A percentile compares a stretch with the other conserved stretches of the same genome.
These are phyloP conservation scores for Rhopalosiphum nymphaeae DNA, from an alignment of 2,888 invertebrate species.

Conservation along the genomic window DNA sequence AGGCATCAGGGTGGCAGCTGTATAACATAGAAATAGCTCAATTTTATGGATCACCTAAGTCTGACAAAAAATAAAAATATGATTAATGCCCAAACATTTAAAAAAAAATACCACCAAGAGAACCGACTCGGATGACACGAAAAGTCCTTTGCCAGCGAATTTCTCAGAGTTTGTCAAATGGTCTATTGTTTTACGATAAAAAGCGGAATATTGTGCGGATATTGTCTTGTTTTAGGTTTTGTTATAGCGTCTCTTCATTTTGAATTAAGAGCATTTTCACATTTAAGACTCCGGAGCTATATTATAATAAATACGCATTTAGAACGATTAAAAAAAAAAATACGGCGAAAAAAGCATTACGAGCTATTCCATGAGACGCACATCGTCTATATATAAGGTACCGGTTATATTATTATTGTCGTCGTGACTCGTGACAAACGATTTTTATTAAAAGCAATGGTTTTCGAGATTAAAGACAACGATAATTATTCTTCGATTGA, in stretches of 20 bases:
- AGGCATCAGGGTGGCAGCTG: background rate
- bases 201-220: background rate
- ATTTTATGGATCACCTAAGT: background rate
- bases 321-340: slow-evolving; percentile 16
- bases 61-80: background rate
- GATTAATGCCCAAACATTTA: background rate
- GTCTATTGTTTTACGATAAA: background rate
- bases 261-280: slow-evolving; percentile 8
- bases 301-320: background rate
- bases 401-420: background rate
- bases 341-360: background rate
- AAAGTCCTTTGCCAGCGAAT: slow-evolving; percentile 10
- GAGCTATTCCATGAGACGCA: background rate
- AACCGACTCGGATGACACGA: background rate
- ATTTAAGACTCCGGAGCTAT: background rate
- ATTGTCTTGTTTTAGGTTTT: slow-evolving; percentile 23
- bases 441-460: background rate
- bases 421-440: background rate
- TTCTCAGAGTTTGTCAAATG: background rate
- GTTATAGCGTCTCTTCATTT: slow-evolving; percentile 2
- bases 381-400: background rate
- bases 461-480: background rate
- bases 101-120: background rate
- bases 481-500: background rate
- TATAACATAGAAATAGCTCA: background rate